Evolutionary conservation across 2,113 vertebrate species (phyloP), one percentile per base, ranked within the genome.

Genomic region (Plestiodon gilberti): DNA sequence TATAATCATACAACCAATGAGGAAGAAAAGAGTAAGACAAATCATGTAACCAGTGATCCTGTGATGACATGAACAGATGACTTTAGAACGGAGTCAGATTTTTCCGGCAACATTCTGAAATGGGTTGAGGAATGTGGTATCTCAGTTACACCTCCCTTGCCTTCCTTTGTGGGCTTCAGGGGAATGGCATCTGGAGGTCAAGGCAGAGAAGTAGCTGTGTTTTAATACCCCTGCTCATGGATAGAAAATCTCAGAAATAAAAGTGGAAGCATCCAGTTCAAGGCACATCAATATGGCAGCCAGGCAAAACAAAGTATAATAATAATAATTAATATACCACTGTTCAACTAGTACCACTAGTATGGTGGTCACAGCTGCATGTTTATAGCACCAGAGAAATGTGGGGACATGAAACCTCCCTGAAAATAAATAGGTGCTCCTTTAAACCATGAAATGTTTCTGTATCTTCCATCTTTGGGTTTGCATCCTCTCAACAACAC

Each of bases 161-260:
- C 76, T 20, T 40, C 71, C 1, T 3, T 2, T 40, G 25, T 38
- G 20, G 23, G 73, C 28, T 87, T 62, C 79, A 62, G 62, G 25
- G 75, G 88, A 69, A 30, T 25, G 61, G 3, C 62, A 79, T 22
- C n/a, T 71, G 17, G 2, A 55, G 10, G 13, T 81, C 20, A 86
- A 82, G 9, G 17, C 38, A 48, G 25, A 91, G 71, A 35, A 89
- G 22, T 15, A 65, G 3, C 52, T 90, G 1, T 87, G 13, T 78
- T 81, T 83, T 81, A 15, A 75, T 82, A 67, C 17, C 28, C 20
- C 23, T 28, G 9, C 23, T 20, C 40, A 48, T n/a, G 65, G 30
- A 69, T 69, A 28, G 30, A 14, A 9, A 79, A 62, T 25, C 33
- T 62, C 78, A 79, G 59, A 61, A 38, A 79, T 25, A 22, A 61